Base-by-base conservation (phyloP, 1,140 invertebrate species). In the Drosophila repleta region DNA sequence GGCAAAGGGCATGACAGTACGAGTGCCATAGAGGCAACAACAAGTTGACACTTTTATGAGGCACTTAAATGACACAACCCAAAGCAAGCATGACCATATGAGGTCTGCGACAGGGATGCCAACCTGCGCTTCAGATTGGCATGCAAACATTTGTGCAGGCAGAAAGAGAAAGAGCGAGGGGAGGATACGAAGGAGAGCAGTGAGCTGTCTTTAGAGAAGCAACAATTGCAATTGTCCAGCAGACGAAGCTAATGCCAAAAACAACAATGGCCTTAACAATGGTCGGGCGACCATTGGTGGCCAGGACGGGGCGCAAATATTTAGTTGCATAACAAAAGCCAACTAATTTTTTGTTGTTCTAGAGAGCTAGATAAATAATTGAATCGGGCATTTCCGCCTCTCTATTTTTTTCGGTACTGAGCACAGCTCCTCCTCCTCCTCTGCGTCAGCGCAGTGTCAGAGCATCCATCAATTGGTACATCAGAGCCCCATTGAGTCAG, bases 41-140 rank as follows among this genome's bases (percentile, higher is more conserved):
- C 78, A 87, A 87, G 82, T 87, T 87, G 82, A 87, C 82, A 87
- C 82, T 87, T 87, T 87, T 87, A 87, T 87, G 82, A 87, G 82
- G 82, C 82, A 81, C 82, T 87, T 87, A 87, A 87, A 81, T 87
- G 82, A 87, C 82, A 87, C 73, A 84, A 74, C 76, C 68, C 68
- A 75, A 76, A 78, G 77, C 79, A 76, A 79, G 75, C 53, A 64
- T 71, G 62, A 58, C 62, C 68, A 71, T 71, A 71, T 71, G 68
- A 71, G 62, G 35, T 37, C 52, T 62, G 20, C 46, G 46, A 20
- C 7, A 29, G 8, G 49, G 49, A 35, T 21, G 63, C 35, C 48
- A 60, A 32, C 62, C 74, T 62, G 63, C 52, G 35, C 51, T 52
- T 67, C 69, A 69, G 80, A 84, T 84, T 84, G 80, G 73, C 80